Conservation (phyloP, 2,888 invertebrate species). For the Trilocha varians region DNA sequence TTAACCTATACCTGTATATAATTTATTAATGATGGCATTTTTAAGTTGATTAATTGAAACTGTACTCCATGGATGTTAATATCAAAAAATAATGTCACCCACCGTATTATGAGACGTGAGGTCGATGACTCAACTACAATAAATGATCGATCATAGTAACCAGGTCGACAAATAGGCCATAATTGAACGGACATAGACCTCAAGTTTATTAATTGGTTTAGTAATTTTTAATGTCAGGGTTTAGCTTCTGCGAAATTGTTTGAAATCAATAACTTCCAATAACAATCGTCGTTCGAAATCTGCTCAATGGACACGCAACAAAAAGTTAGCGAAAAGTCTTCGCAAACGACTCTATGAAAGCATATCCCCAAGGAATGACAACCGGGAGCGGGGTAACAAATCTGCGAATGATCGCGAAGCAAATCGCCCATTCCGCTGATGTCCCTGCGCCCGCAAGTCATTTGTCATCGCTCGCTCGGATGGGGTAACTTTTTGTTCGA, state of each 20-base stretch:
- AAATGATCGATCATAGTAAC: no score
- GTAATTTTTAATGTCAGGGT: neutral
- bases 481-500: slow-evolving; percentile 65
- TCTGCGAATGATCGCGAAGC: slow-evolving; percentile 45
- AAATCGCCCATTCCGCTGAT: slow-evolving; percentile 56
- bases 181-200: no score
- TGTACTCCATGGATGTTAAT: no score
- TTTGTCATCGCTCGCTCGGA: slow-evolving; percentile 63
- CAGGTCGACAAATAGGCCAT: no score
- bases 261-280: neutral
- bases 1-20: no score
- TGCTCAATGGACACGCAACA: neutral
- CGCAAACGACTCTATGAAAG: slow-evolving; percentile 18
- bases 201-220: no score
- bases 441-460: slow-evolving; percentile 41
- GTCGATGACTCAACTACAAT: no score
- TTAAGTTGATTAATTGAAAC: no score
- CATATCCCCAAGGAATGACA: slow-evolving; percentile 16
- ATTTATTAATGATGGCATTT: no score
- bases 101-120: no score
- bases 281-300: neutral
- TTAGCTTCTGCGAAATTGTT: neutral
- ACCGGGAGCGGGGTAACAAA: slow-evolving; percentile 13
- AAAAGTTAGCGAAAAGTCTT: slow-evolving; percentile 1
- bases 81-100: no score